These are phyloP conservation scores for Stichopus horrens DNA, from an alignment of 53 echinoderm and acorn worm species.

Conservation along the genomic window DNA sequence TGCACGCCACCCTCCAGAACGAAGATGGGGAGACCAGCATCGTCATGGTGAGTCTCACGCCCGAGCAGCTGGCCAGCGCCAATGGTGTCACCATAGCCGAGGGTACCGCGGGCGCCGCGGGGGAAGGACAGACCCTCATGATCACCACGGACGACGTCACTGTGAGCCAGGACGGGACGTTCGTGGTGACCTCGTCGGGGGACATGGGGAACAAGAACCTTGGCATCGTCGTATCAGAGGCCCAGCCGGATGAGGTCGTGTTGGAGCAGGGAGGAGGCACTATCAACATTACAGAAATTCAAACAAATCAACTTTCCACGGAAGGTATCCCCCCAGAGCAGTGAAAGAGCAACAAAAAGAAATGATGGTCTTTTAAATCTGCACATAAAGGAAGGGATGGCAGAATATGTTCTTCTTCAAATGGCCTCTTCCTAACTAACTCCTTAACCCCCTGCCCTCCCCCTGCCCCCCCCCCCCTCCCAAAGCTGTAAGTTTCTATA, in stretches of 20 bases:
- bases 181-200: slow-evolving; percentile 39
- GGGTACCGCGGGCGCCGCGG: background rate
- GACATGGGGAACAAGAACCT: slow-evolving; percentile 9
- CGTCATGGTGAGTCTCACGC: slow-evolving; percentile 85
- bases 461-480: too few species aligned
- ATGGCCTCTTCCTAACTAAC: too few species aligned
- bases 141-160: slow-evolving; percentile 46
- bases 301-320: background rate
- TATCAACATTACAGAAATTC: slow-evolving; percentile 16
- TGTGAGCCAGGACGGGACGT: slow-evolving; percentile 37
- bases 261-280: slow-evolving; percentile 9
- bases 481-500: too few species aligned
- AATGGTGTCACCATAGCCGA: slow-evolving; percentile 35
- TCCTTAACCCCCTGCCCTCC: too few species aligned
- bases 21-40: slow-evolving; percentile 87
- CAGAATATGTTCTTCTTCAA: too few species aligned
- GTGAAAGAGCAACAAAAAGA: background rate
- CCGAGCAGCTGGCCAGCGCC: slow-evolving; percentile 54
- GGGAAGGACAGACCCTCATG: slow-evolving; percentile 45
- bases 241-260: background rate
- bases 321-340: slow-evolving; percentile 29
- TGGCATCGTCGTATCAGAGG: slow-evolving; percentile 2
- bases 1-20: slow-evolving; percentile 87
- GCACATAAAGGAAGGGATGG: too few species aligned
- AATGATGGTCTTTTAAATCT: too few species aligned